Evolutionary conservation across 2,888 invertebrate genomes (phyloP).

Genomic region (Stenolophus ochropezus): DNA sequence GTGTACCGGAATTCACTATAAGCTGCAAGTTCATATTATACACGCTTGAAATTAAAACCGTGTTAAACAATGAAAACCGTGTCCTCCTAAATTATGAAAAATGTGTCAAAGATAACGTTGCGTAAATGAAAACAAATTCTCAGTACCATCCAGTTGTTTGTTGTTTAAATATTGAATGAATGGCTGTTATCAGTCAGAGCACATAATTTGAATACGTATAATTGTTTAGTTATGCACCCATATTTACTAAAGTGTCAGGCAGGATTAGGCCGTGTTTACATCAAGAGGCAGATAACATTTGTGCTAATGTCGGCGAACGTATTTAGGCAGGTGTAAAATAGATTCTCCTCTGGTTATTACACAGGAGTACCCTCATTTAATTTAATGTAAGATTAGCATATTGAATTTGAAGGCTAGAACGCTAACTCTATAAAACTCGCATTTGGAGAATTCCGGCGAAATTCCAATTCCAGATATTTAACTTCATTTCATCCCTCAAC

Average conservation of each 20-base stretch:
- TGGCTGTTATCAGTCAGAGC: neutral
- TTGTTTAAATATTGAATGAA: slow-evolving; percentile 18
- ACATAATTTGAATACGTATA: slow-evolving; percentile 29
- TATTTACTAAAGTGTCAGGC: slow-evolving; percentile 33
- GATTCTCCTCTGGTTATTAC: slow-evolving; percentile 33
- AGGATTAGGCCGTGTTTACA: slow-evolving; percentile 30
- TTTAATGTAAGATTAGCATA: slow-evolving; percentile 40
- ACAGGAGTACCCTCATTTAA: slow-evolving; percentile 21
- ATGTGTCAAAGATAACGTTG: neutral
- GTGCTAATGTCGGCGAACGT: slow-evolving; percentile 27
- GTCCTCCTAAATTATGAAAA: neutral
- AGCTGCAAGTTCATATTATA: too few relatives aligned
- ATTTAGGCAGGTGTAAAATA: slow-evolving; percentile 43
- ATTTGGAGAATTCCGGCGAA: neutral
- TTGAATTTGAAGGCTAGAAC: neutral
- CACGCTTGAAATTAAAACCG: too few relatives aligned
- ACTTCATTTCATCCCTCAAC: neutral
- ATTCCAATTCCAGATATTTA: neutral
- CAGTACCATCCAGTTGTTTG: neutral
- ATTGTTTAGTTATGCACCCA: slow-evolving; percentile 39
- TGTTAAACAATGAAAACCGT: neutral
- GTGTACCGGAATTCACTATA: too few relatives aligned
- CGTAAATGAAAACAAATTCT: neutral
- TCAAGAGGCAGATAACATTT: slow-evolving; percentile 21
- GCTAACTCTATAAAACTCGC: neutral